A percentile compares a stretch with the other conserved stretches of the same genome.
Conservation (phyloP, 2,888 invertebrate species). For the Catocala sponsa region DNA sequence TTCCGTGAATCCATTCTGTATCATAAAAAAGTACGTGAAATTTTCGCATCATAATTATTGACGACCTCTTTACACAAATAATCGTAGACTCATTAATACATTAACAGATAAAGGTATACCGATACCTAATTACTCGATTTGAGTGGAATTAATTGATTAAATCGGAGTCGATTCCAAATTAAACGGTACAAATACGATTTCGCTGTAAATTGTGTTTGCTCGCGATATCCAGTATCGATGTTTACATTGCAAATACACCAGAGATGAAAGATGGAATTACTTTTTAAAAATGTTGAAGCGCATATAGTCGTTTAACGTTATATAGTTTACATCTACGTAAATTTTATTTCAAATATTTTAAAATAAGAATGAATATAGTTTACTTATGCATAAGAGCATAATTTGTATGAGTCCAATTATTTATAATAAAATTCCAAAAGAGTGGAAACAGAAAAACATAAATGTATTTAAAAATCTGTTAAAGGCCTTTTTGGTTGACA, state of each 20-base stretch:
- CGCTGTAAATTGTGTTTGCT: constrained; percentile 71
- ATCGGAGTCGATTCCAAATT: constrained; percentile 70
- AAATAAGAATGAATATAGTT: too few relatives aligned
- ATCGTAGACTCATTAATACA: constrained; percentile 44
- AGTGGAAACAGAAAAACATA: too few relatives aligned
- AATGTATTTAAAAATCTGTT: too few relatives aligned
- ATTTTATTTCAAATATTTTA: too few relatives aligned
- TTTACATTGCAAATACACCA: constrained; percentile 31
- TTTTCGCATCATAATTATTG: too few relatives aligned
- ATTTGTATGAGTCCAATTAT: too few relatives aligned
- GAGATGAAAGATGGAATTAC: constrained; percentile 27
- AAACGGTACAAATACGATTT: constrained; percentile 75
- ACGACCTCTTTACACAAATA: constrained; percentile 1
- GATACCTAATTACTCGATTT: constrained; percentile 68
- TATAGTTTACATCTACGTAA: neutral
- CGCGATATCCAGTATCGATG: constrained; percentile 55
- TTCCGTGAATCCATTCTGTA: too few relatives aligned
- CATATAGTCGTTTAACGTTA: neutral
- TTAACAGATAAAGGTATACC: constrained; percentile 54
- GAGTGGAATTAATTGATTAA: constrained; percentile 71
- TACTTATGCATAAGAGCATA: too few relatives aligned
- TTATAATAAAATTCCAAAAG: too few relatives aligned
- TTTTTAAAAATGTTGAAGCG: constrained; percentile 19
- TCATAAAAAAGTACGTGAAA: too few relatives aligned
- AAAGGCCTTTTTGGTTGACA: too few relatives aligned